These are phyloP conservation scores for Rhinolophus sinicus DNA, from an alignment of 2,113 vertebrate genomes.

Conservation along the genomic window DNA sequence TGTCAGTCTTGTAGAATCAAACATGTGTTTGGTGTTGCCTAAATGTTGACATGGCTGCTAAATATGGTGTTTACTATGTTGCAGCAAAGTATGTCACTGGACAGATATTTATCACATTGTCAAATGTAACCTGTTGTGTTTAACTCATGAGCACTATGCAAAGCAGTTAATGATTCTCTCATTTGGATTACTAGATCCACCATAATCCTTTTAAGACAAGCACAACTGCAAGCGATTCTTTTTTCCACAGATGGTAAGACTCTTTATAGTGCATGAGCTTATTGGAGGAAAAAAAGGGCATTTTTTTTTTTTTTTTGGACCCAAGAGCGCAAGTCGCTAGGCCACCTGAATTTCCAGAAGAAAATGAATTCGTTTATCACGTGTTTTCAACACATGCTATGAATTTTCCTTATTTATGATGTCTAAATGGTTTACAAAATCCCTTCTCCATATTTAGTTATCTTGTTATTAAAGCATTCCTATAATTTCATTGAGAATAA, in stretches of 20 bases:
- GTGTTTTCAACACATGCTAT: conserved; percentile 23
- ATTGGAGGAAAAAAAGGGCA: neutral
- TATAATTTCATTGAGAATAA: conserved; percentile 11
- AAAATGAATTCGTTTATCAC: conserved; percentile 34
- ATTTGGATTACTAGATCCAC: neutral
- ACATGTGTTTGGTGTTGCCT: conserved; percentile 22
- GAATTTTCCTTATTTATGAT: conserved; percentile 32
- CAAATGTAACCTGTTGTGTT: conserved; percentile 33
- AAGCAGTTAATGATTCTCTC: conserved; percentile 23
- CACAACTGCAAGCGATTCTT: conserved; percentile 13
- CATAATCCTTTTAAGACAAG: conserved; percentile 46
- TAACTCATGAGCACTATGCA: neutral
- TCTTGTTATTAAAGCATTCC: conserved; percentile 15
- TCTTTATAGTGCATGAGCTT: neutral
- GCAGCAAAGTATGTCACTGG: conserved; percentile 31
- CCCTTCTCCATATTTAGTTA: neutral
- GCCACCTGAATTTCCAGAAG: conserved; percentile 42
- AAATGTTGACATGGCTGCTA: neutral
- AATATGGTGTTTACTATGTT: neutral
- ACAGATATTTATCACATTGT: conserved; percentile 33
- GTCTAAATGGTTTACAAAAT: neutral
- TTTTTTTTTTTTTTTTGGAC: neutral
- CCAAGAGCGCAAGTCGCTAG: conserved; percentile 35
- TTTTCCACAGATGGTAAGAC: neutral
- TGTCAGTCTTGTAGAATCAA: neutral